Evolutionary conservation across 2,888 invertebrate species (phyloP).

Genomic region (Drosophila putrida): DNA sequence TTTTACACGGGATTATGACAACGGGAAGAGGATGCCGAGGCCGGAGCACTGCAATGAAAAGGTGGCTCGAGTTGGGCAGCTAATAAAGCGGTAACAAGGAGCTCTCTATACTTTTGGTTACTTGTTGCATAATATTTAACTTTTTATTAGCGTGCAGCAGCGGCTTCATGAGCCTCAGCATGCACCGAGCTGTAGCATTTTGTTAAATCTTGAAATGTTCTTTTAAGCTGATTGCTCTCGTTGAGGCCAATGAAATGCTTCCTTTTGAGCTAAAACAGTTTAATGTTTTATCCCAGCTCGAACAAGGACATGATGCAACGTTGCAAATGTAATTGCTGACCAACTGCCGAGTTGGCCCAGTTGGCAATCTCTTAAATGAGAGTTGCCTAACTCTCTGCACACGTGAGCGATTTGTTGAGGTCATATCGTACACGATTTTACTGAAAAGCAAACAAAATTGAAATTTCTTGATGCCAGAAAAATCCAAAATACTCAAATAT

Average conservation of each 20-base stretch:
- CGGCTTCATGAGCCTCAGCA: slow-evolving; percentile 19
- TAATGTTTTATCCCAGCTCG: slow-evolving; percentile 50
- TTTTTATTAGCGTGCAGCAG: slow-evolving; percentile 66
- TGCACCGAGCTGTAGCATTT: slow-evolving; percentile 35
- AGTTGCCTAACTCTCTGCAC: slow-evolving; percentile 23
- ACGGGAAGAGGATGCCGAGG: background rate
- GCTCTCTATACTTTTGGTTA: slow-evolving; percentile 53
- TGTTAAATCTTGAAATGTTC: slow-evolving; percentile 59
- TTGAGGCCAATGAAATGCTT: slow-evolving; percentile 61
- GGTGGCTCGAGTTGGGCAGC: slow-evolving; percentile 56
- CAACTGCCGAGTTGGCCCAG: slow-evolving; percentile 27
- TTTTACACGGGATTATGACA: slow-evolving; percentile 71
- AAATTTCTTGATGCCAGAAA: slow-evolving; percentile 25
- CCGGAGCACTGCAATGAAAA: slow-evolving; percentile 31
- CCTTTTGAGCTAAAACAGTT: slow-evolving; percentile 67
- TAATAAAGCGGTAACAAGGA: slow-evolving; percentile 72
- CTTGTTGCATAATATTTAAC: slow-evolving; percentile 79
- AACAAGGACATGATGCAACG: slow-evolving; percentile 43
- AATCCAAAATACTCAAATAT: slow-evolving; percentile 18
- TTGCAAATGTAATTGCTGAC: slow-evolving; percentile 65
- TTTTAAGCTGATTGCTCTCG: slow-evolving; percentile 72
- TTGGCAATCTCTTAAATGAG: slow-evolving; percentile 28
- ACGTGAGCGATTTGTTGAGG: slow-evolving; percentile 46
- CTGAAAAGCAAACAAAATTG: slow-evolving; percentile 9
- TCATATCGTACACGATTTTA: background rate